Evolutionary conservation across 2,888 invertebrate species (phyloP), one percentile per base, ranked within the genome.

Genomic region (Nudaria mundana): DNA sequence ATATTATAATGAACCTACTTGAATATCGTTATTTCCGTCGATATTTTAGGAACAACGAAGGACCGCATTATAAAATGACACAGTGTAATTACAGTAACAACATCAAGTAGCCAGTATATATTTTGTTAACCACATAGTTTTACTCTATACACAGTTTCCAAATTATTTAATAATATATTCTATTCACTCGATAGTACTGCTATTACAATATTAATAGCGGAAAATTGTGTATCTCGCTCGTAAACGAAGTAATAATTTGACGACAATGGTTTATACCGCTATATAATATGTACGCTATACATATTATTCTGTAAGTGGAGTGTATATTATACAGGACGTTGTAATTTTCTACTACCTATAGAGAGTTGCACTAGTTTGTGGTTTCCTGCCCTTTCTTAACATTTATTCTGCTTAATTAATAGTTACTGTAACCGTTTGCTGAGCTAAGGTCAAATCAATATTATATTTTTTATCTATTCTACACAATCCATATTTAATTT

Each of bases 101-200:
- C 15, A 23, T 6, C 15, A 20, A 4, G 18, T 3, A n/a, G 18
- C 35, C 3, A 3, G 2, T 7, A 34, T 30, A 38, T 39, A 42
- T 40, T 26, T 42, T 25, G 24, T 25, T 10, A 24, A 18, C 14
- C 5, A 31, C 10, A 25, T n/a, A 24, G 22, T 22, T 41, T 34
- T 37, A 20, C 14, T 32, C 37, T 39, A 20, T 14, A 20, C 18
- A 24, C 14, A 16, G 7, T 48, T 33, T 42, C 46, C 30, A 61
- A 63, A 59, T 59, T 55, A 54, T 63, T 57, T 67, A 66, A 64
- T 67, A 58, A 60, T 54, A 63, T 60, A 57, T 65, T 47, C 37
- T 50, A 44, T 51, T 42, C 42, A 39, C 40, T 52, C 54, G 55
- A 61, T 56, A 52, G 56, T 56, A 56, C 51, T 43, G 48, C 56